These are phyloP conservation scores for Bufo bufo DNA, from an alignment of 2,113 vertebrate genomes.

Conservation along the genomic window DNA sequence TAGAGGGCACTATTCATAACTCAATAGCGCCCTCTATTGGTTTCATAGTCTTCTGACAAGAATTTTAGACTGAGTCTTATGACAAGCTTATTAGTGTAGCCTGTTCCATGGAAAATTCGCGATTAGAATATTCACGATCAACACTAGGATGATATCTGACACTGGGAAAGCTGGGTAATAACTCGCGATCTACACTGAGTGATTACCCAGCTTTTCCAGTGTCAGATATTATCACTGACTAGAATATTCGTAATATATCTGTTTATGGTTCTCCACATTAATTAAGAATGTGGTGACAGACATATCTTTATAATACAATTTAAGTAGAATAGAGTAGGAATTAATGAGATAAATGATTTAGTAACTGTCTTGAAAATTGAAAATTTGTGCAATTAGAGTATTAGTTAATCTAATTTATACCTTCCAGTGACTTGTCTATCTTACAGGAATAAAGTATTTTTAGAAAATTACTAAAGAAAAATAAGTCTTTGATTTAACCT, in stretches of 20 bases:
- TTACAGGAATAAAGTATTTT: neutral
- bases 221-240: no score
- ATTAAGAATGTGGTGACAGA: neutral
- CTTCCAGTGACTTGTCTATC: constrained; percentile 14
- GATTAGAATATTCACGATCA: no score
- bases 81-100: no score
- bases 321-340: neutral
- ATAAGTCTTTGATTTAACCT: neutral
- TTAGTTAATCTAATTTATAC: constrained; percentile 29
- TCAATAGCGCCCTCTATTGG: no score
- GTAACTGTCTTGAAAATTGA: neutral
- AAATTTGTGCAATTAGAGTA: constrained; percentile 25
- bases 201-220: no score
- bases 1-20: no score
- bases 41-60: no score
- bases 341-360: constrained; percentile 25
- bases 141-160: no score
- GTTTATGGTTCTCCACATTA: neutral
- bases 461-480: neutral
- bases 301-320: constrained; percentile 4
- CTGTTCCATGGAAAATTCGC: no score
- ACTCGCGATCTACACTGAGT: no score
- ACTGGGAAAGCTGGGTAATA: no score
- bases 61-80: no score
- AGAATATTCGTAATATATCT: neutral